Percentiles rank a stretch among this genome's conserved stretches.
Evolutionary conservation across 1,140 invertebrate species (phyloP).

Genomic region (Drosophila aff.): DNA sequence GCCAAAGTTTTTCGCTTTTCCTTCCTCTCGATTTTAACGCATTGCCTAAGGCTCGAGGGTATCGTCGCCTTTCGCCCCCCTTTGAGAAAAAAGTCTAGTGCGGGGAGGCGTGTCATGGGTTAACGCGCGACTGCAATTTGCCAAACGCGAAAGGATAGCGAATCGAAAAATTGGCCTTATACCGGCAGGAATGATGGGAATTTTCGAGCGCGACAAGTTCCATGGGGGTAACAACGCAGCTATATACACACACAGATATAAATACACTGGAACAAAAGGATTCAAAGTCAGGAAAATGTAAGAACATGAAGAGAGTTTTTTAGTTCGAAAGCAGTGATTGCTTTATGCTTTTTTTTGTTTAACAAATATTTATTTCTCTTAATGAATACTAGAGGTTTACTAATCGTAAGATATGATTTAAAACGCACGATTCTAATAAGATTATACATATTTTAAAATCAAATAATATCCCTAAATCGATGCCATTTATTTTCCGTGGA

Average conservation of each 20-base stretch:
- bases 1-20: slow-evolving; percentile 56
- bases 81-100: slow-evolving; percentile 1
- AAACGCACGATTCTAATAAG: too few relatives aligned
- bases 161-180: slow-evolving; percentile 39
- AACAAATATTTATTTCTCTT: not conserved
- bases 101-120: slow-evolving; percentile 14
- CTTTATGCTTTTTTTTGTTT: not conserved
- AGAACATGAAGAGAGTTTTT: not conserved
- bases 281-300: too few relatives aligned
- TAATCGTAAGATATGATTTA: too few relatives aligned
- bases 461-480: too few relatives aligned
- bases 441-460: too few relatives aligned
- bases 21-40: slow-evolving; percentile 64
- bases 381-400: fast-evolving
- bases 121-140: slow-evolving; percentile 41
- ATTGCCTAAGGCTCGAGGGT: slow-evolving; percentile 42
- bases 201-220: slow-evolving; percentile 43
- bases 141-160: slow-evolving; percentile 36
- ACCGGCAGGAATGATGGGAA: slow-evolving; percentile 36
- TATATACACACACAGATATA: slow-evolving; percentile 3
- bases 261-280: not conserved
- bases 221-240: slow-evolving; percentile 1
- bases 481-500: not conserved
- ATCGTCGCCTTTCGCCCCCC: not conserved
- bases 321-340: too few relatives aligned